Conservation (phyloP, 2,888 invertebrate genomes). For the Aleiodes alternator region DNA sequence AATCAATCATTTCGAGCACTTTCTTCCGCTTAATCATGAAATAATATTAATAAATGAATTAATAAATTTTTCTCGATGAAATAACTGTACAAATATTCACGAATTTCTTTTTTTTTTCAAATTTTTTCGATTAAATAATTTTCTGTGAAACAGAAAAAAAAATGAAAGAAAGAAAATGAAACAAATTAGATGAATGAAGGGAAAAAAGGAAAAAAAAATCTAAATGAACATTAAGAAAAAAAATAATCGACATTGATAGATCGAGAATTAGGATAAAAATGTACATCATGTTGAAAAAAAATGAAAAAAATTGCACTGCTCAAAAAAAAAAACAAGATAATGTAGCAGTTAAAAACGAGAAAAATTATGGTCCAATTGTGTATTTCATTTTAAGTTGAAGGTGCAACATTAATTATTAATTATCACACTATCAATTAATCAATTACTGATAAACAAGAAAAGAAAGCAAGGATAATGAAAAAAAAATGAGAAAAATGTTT, state of each 20-base stretch:
- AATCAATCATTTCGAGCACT: too few relatives aligned
- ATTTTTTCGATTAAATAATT: too few relatives aligned
- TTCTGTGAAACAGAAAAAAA: too few relatives aligned
- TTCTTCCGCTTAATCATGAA: too few relatives aligned
- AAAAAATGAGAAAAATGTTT: constrained; percentile 42
- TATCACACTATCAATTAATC: constrained; percentile 47
- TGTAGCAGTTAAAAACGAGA: constrained; percentile 51
- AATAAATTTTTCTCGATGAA: too few relatives aligned
- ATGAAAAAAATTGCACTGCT: constrained; percentile 49
- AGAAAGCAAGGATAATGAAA: constrained; percentile 45
- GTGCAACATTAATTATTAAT: constrained; percentile 49
- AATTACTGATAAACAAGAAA: constrained; percentile 43
- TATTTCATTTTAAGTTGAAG: constrained; percentile 53
- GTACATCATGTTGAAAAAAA: constrained; percentile 56
- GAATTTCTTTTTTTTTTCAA: too few relatives aligned
- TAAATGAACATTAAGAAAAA: constrained; percentile 38
- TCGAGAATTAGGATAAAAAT: constrained; percentile 53
- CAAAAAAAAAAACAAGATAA: constrained; percentile 43
- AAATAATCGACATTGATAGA: constrained; percentile 49
- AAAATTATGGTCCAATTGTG: constrained; percentile 55
- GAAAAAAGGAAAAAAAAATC: constrained; percentile 54
- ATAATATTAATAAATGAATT: too few relatives aligned
- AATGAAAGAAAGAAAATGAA: too few relatives aligned
- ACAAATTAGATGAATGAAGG: constrained; percentile 47
- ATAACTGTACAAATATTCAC: too few relatives aligned